Base-by-base conservation (phyloP, 2,797 vertebrate genomes). In the Huso huso region DNA sequence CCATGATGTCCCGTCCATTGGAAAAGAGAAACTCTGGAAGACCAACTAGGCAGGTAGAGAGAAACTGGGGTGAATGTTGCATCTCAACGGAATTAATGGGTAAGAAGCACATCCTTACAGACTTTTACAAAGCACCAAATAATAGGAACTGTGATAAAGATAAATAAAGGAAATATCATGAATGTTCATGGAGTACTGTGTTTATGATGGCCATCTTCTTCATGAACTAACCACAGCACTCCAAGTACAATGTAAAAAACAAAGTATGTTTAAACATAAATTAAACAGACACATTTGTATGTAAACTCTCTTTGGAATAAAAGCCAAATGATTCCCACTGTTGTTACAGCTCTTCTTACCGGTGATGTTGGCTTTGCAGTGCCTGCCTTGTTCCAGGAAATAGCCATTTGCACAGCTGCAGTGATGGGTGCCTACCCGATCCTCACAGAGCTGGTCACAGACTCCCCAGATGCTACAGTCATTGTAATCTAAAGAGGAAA, bases 401-500 rank as follows among this genome's bases (percentile, higher is more conserved):
- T 87, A 90, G 6, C 86, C 86, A 59, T 83, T 52, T 57, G 77
- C 79, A 68, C 88, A 90, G 75, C 82, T 86, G 50, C 87, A 90
- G 52, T 72, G 85, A 72, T 90, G 87, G 4, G 82, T 84, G 12
- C 85, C 85, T 8, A 82, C 79, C 12, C 85, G 83, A 70, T 89
- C 83, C 66, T 89, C 88, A 76, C 88, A 90, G 52, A 88, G 68
- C 68, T 90, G 88, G 76, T 90, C 87, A 78, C 88, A 90, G 68
- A 89, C 82, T 18, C 87, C 87, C 88, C 88, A 90, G 58, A 89
- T 87, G 61, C 84, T 74, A 77, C 88, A 90, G 77, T 89, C 88
- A 70, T 90, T 64, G 37, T 83, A 90, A 67, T 90, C 88, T 90
- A 65, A 13, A 13, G 10, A 73, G 63, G 6, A 76, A 23, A 68